Base-by-base conservation (phyloP, 2,888 invertebrate species). In the Stratiomys singularior region DNA sequence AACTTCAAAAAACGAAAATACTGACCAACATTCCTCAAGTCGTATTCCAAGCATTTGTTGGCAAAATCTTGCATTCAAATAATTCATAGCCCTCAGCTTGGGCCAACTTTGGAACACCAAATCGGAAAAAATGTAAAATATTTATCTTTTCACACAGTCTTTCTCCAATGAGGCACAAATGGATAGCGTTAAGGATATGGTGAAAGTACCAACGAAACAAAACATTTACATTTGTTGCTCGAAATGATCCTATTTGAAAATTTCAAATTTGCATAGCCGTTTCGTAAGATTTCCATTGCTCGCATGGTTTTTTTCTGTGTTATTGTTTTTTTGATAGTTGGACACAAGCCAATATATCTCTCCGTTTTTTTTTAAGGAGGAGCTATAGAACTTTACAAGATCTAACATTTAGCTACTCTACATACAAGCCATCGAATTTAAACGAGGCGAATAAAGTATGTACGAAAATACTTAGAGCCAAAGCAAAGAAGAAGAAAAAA, bases 211-310 rank as follows among this genome's bases (percentile, higher is more conserved):
- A 18, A 52, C 4, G 15, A 52, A 52, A 52, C 4, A 52, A n/a
- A 52, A 60, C 58, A 60, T 60, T 25, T 60, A 5, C 11, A 60
- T 60, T 60, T 25, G 23, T 60, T 60, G 21, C 58, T 25, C 37
- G 58, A 9, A 60, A 25, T 60, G 18, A 60, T 60, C 58, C 58
- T 60, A 60, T 60, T 60, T 21, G 23, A 60, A 25, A 60, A 25
- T 60, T 60, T 25, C 23, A 21, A 25, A 60, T 60, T 60, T 60
- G 13, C 58, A 60, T 60, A 23, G 58, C 58, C 58, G 4, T 23
- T 60, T 60, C 23, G 21, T 23, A 5, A 25, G 23, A 23, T 21
- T 18, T 21, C 58, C 25, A 60, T 25, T 60, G 11, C 52, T 37
- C 37, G 9, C 52, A 13, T 52, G 9, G 44, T 44, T 44, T 13